These are phyloP conservation scores for Sebastes flavidus DNA, from an alignment of 2,797 vertebrate species.

Conservation along the genomic window DNA sequence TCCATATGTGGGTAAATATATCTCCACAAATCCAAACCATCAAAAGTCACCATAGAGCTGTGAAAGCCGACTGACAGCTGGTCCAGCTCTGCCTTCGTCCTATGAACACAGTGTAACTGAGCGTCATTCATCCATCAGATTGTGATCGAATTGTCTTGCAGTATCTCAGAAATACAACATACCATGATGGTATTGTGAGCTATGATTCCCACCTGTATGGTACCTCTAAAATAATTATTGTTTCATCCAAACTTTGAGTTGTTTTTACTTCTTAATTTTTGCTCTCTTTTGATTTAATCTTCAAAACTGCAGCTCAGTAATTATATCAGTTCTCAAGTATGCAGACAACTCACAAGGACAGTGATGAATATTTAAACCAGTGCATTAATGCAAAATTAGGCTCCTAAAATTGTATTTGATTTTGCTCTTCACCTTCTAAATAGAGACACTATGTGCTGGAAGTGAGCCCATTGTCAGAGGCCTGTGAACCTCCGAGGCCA, in stretches of 20 bases:
- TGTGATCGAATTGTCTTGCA: not conserved
- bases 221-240: not conserved
- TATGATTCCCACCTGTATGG: not conserved
- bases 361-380: slow-evolving; percentile 51
- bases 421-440: slow-evolving; percentile 68
- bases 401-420: slow-evolving; percentile 49
- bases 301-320: not conserved
- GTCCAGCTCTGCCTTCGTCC: not conserved
- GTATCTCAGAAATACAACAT: not conserved
- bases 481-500: slow-evolving; percentile 39
- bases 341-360: slow-evolving; percentile 38
- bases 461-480: slow-evolving; percentile 47
- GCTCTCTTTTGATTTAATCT: not conserved
- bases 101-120: not conserved
- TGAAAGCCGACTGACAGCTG: not conserved
- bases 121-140: not conserved
- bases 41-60: not conserved
- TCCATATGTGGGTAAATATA: not conserved
- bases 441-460: slow-evolving; percentile 40
- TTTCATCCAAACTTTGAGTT: not conserved
- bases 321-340: slow-evolving; percentile 7
- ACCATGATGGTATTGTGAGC: not conserved
- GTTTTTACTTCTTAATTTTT: not conserved
- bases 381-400: slow-evolving; percentile 46
- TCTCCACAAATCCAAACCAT: not conserved